These are phyloP conservation scores for Orientallactaga sibirica DNA, from an alignment of 2,797 vertebrate species.

Conservation along the genomic window DNA sequence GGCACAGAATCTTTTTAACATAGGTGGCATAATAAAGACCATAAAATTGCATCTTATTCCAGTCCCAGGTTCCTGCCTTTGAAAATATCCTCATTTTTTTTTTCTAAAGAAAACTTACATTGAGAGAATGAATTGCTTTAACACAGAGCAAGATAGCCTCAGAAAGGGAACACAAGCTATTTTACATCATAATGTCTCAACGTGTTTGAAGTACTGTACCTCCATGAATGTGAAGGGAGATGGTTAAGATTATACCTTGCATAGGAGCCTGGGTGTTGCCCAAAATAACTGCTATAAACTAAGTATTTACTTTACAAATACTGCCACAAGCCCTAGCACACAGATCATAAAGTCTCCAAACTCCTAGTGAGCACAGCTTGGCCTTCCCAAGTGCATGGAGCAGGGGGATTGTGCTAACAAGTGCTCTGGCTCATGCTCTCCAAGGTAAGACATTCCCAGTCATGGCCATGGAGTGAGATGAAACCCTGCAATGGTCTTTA, in stretches of 20 bases:
- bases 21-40: constrained; percentile 57
- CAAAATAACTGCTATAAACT: constrained; percentile 37
- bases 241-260: constrained; percentile 37
- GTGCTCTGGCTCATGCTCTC: constrained; percentile 70
- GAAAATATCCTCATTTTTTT: constrained; percentile 15
- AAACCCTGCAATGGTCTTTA: constrained; percentile 4
- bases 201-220: constrained; percentile 70
- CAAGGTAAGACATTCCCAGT: not conserved
- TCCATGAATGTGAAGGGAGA: constrained; percentile 73
- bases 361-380: constrained; percentile 69
- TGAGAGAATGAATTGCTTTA: constrained; percentile 76
- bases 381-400: constrained; percentile 68
- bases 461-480: constrained; percentile 40
- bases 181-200: constrained; percentile 73
- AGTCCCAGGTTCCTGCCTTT: constrained; percentile 61
- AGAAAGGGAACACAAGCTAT: constrained; percentile 73
- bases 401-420: constrained; percentile 67
- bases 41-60: constrained; percentile 54
- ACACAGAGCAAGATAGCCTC: constrained; percentile 74
- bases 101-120: constrained; percentile 71
- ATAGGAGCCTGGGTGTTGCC: constrained; percentile 55
- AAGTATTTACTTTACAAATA: constrained; percentile 57
- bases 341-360: constrained; percentile 44
- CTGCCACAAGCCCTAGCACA: constrained; percentile 57
- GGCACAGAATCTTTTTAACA: constrained; percentile 52